Evolutionary conservation across 2,797 vertebrate genomes (phyloP).

Genomic region (Myiotriccus ornatus): DNA sequence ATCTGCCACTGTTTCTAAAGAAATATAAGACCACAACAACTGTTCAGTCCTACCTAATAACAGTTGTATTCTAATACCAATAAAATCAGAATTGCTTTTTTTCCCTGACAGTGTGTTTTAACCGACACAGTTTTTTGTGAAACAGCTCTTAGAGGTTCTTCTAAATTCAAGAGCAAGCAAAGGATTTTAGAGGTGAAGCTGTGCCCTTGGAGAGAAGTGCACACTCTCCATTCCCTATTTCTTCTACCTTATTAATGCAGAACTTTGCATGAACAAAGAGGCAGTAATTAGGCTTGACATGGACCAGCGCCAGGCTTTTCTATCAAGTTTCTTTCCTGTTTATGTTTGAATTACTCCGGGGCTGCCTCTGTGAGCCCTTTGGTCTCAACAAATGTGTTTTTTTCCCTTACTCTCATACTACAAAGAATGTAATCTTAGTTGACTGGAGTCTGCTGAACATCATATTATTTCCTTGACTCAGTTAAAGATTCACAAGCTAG

Average conservation of each 20-base stretch:
- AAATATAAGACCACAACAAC: not conserved
- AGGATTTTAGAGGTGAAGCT: constrained; percentile 3
- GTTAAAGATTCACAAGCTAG: constrained; percentile 48
- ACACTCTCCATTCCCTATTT: not conserved
- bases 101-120: not conserved
- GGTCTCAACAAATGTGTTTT: constrained; percentile 48
- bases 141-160: not conserved
- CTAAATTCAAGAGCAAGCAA: constrained; percentile 21
- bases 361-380: constrained; percentile 66
- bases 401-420: constrained; percentile 53
- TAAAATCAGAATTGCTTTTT: not conserved
- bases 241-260: constrained; percentile 69
- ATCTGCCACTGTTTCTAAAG: not conserved
- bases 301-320: constrained; percentile 66
- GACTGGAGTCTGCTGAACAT: constrained; percentile 70
- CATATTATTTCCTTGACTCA: constrained; percentile 62
- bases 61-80: not conserved
- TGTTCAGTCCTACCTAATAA: not conserved
- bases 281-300: constrained; percentile 73
- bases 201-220: constrained; percentile 21
- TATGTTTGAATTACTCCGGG: constrained; percentile 72
- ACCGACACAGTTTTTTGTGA: not conserved
- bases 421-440: constrained; percentile 76
- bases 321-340: constrained; percentile 81
- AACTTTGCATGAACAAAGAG: constrained; percentile 55